phyloP scores from a whole-genome alignment of 1,140 invertebrate species.

The Drosophila bifasciata region DNA sequence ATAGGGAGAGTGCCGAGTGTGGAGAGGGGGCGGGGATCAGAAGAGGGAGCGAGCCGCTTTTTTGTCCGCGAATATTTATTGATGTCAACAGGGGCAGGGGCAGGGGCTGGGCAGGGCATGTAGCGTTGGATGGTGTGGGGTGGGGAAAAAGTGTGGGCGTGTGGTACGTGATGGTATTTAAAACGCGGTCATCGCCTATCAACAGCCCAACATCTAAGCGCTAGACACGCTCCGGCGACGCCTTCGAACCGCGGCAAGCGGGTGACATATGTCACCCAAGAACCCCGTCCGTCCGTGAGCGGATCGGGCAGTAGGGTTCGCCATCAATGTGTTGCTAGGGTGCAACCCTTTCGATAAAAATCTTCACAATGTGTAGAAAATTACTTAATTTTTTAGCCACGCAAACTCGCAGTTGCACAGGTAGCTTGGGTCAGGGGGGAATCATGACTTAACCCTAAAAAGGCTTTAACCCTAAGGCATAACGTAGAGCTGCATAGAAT shows the following conservation, averaged over 20 bases:
- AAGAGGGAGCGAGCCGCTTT: conserved; percentile 2
- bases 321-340: conserved; percentile 13
- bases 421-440: conserved; percentile 9
- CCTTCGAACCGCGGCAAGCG: conserved; percentile 27
- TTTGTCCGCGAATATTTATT: conserved; percentile 78
- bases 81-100: conserved; percentile 64
- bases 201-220: conserved; percentile 69
- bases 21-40: not conserved
- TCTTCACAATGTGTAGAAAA: conserved; percentile 69
- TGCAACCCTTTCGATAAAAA: conserved; percentile 73
- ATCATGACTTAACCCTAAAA: not conserved
- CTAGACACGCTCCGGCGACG: conserved; percentile 70
- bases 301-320: not conserved
- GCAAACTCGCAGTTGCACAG: conserved; percentile 19
- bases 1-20: conserved; percentile 25
- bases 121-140: not conserved
- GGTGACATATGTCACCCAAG: conserved; percentile 68
- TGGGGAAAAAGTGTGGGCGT: conserved; percentile 21
- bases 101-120: not conserved
- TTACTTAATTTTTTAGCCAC: conserved; percentile 70
- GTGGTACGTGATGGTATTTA: conserved; percentile 74
- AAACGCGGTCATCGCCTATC: conserved; percentile 73
- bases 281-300: not conserved
- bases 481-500: not conserved
- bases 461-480: not conserved